These are phyloP conservation scores for Ormia ochracea DNA, from an alignment of 2,888 invertebrate species.

Conservation along the genomic window DNA sequence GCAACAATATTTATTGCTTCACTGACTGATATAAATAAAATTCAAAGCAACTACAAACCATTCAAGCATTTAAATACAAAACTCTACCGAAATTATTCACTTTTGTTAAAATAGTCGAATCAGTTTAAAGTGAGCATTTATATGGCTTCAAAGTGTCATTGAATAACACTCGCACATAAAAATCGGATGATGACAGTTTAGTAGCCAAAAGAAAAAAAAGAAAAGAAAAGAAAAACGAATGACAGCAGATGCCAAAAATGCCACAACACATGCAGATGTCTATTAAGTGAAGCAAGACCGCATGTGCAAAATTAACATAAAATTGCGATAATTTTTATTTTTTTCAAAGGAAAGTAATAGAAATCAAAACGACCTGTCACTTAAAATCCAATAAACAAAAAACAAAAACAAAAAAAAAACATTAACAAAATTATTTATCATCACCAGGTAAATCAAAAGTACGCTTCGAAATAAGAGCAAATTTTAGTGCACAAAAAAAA, in stretches of 20 bases:
- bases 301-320: constrained; percentile 47
- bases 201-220: background rate
- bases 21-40: background rate
- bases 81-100: background rate
- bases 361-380: constrained; percentile 4
- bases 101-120: background rate
- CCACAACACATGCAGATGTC: background rate
- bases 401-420: too few relatives aligned
- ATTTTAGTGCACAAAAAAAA: too few relatives aligned
- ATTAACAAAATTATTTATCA: too few relatives aligned
- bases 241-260: constrained; percentile 4
- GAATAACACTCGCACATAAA: constrained; percentile 1
- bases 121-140: background rate
- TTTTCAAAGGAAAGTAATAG: constrained; percentile 6
- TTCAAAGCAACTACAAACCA: background rate
- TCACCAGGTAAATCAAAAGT: too few relatives aligned
- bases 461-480: too few relatives aligned
- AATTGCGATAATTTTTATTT: constrained; percentile 33
- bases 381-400: background rate
- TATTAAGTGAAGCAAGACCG: constrained; percentile 49
- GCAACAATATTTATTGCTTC: constrained; percentile 2
- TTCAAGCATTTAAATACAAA: background rate
- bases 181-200: background rate
- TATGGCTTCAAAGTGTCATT: constrained; percentile 39
- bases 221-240: background rate